Percentiles rank a stretch among this genome's conserved stretches.
Conservation (phyloP, 2,797 vertebrate genomes). For the Dromococcyx pavoninus region DNA sequence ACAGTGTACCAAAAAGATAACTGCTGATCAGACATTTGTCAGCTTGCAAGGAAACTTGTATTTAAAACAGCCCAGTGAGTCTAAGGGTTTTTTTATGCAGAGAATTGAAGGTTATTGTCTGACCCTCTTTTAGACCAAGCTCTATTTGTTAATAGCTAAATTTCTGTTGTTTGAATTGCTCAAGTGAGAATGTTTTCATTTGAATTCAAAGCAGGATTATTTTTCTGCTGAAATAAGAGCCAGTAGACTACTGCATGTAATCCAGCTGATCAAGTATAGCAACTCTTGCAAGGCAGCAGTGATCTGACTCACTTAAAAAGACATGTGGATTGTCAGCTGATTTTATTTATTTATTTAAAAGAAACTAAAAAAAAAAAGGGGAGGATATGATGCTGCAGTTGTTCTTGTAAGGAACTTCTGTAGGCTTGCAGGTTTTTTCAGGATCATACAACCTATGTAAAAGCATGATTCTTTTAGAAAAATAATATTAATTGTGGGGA, state of each 20-base stretch:
- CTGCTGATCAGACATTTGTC: neutral
- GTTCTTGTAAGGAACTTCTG: too few species aligned
- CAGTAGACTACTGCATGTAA: neutral
- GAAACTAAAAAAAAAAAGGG: too few species aligned
- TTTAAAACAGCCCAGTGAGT: neutral
- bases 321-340: neutral
- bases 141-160: neutral
- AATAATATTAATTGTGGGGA: too few species aligned
- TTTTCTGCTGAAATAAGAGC: neutral
- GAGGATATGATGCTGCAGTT: too few species aligned
- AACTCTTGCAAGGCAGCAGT: neutral
- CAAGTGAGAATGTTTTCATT: neutral
- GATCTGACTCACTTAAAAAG: neutral
- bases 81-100: neutral
- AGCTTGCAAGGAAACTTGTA: neutral
- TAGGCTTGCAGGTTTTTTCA: too few species aligned
- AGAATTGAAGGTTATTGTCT: neutral
- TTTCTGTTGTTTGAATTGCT: neutral
- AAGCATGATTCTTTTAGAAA: too few species aligned
- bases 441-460: too few species aligned
- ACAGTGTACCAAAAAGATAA: neutral
- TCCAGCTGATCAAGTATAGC: neutral
- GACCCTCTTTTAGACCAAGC: neutral
- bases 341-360: neutral
- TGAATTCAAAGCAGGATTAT: neutral